Evolutionary conservation across 2,888 invertebrate species (phyloP).

Genomic region (Clanis bilineata): DNA sequence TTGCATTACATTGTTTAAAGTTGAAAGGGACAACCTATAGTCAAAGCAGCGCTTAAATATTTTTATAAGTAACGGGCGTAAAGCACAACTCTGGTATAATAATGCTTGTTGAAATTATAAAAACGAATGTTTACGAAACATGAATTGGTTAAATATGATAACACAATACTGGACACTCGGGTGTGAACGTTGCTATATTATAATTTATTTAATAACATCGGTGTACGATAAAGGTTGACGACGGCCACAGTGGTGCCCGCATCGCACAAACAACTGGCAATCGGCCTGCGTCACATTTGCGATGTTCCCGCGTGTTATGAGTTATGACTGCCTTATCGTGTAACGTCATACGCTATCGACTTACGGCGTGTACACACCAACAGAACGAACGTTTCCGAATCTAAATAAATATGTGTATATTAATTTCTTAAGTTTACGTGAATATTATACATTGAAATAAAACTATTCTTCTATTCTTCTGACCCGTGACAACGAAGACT

Average conservation of each 20-base stretch:
- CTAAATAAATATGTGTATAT: no score
- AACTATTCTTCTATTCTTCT: no score
- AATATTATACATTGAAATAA: no score
- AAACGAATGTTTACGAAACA: neutral
- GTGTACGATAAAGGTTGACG: slow-evolving; percentile 23
- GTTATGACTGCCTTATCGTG: slow-evolving; percentile 26
- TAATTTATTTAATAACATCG: slow-evolving; percentile 6
- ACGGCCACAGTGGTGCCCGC: slow-evolving; percentile 18
- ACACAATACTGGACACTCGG: neutral
- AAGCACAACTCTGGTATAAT: no score
- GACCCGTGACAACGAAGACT: no score
- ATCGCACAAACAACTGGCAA: slow-evolving; percentile 32
- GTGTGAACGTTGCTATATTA: neutral
- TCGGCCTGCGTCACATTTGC: slow-evolving; percentile 40
- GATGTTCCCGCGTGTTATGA: slow-evolving; percentile 29
- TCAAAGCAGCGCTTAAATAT: no score
- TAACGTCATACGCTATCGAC: slow-evolving; percentile 30
- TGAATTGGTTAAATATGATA: neutral
- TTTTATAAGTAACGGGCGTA: no score
- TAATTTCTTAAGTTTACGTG: no score
- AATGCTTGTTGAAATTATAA: neutral
- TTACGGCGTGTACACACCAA: neutral
- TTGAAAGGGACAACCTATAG: no score
- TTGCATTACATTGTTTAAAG: no score
- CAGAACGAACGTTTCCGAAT: no score